Conservation (phyloP, 2,888 invertebrate species). For the Acronicta psi region DNA sequence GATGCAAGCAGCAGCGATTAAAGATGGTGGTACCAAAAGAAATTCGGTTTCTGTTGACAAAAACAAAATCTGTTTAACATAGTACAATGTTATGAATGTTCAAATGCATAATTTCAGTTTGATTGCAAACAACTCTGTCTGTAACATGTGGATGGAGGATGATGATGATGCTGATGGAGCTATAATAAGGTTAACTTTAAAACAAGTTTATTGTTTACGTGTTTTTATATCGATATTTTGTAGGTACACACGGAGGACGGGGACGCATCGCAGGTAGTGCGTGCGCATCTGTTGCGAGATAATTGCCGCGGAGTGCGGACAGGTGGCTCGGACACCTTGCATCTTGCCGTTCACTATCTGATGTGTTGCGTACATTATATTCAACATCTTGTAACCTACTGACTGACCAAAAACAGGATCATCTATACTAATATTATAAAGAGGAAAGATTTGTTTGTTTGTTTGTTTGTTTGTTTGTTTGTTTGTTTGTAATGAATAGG, state of each 20-base stretch:
- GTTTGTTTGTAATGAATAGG: no score
- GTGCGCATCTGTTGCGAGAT: conserved; percentile 85
- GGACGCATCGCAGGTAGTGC: conserved; percentile 79
- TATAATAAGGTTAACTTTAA: conserved; percentile 41
- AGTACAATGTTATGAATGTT: no score
- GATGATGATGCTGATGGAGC: no score
- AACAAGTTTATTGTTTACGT: conserved; percentile 65
- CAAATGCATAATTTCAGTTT: not conserved
- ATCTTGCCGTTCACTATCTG: conserved; percentile 68
- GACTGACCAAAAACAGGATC: conserved; percentile 25
- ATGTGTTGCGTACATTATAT: conserved; percentile 29
- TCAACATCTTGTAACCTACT: conserved; percentile 38
- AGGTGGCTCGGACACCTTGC: conserved; percentile 86
- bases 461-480: no score
- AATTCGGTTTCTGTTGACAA: conserved; percentile 92
- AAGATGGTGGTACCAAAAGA: conserved; percentile 91
- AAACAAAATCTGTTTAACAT: conserved; percentile 11
- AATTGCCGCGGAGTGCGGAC: conserved; percentile 80
- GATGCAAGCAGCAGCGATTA: conserved; percentile 92
- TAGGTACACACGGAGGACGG: conserved; percentile 57
- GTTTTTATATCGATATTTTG: conserved; percentile 60
- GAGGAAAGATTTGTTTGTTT: no score
- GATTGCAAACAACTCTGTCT: conserved; percentile 10
- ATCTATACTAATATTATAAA: no score
- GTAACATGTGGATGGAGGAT: not conserved